phyloP scores from a whole-genome alignment of 2,888 invertebrate species.

The Masnerella sp. region DNA sequence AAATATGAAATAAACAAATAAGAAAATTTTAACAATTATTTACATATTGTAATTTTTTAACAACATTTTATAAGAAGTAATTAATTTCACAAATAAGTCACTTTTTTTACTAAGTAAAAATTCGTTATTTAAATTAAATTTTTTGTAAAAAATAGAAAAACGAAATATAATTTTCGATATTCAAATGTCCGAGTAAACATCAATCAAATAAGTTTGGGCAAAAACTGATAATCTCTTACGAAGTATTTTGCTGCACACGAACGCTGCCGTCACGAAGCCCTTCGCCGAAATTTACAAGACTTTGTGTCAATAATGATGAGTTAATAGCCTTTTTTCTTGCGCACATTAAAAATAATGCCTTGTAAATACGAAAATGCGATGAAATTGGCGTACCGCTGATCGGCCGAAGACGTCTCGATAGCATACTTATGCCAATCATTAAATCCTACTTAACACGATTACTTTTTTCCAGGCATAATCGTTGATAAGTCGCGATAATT shows the following conservation, averaged over 20 bases:
- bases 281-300: slow-evolving; percentile 38
- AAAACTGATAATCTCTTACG: slow-evolving; percentile 17
- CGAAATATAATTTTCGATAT: slow-evolving; percentile 15
- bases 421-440: slow-evolving; percentile 51
- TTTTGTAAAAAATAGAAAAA: too few relatives aligned
- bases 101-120: too few relatives aligned
- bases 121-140: too few relatives aligned
- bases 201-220: slow-evolving; percentile 22
- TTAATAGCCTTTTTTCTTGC: slow-evolving; percentile 53
- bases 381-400: slow-evolving; percentile 45
- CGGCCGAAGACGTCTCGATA: slow-evolving; percentile 36
- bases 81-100: too few relatives aligned
- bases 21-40: too few relatives aligned
- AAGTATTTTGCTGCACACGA: slow-evolving; percentile 16
- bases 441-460: slow-evolving; percentile 56
- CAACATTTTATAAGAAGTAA: too few relatives aligned
- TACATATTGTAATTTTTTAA: too few relatives aligned
- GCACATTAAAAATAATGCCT: slow-evolving; percentile 54
- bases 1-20: too few relatives aligned
- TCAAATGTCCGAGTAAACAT: slow-evolving; percentile 22
- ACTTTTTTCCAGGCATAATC: slow-evolving; percentile 46
- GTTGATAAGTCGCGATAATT: slow-evolving; percentile 56
- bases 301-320: slow-evolving; percentile 56
- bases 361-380: slow-evolving; percentile 52
- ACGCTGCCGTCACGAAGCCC: slow-evolving; percentile 4